Evolutionary conservation across 1,140 invertebrate species (phyloP), one percentile per base, ranked within the genome.

Genomic region (Drosophila sechellia): DNA sequence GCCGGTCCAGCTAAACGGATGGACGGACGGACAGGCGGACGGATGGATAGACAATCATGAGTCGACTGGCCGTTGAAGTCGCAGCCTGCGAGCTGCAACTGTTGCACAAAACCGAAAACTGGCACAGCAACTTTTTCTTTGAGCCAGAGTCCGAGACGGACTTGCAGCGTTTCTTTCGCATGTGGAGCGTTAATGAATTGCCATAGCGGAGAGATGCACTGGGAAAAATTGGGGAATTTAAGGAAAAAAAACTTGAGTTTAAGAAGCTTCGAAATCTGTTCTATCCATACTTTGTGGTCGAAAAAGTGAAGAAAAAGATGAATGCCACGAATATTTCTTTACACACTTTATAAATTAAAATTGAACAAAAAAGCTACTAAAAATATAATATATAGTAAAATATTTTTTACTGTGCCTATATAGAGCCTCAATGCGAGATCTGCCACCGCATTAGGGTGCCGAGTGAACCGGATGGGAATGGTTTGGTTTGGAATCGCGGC

Each of bases 101-200:
- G 59, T 81, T 77, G 79, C 54, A 77, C 58, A 79, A 77, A 87
- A 69, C 76, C 61, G 46, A 63, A 80, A 89, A 90, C 84, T 89
- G 84, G 84, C 80, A 90, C 84, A 90, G 85, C 85, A 90, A 89
- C 84, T 89, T 89, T 89, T 89, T 89, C 85, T 89, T 83, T 77
- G 49, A 77, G 68, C 54, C 66, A 46, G 66, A 69, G 66, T 34
- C 66, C 42, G 64, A 70, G 66, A 70, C 68, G 68, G 68, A 71
- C 68, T 70, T 71, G 68, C 65, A 69, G 65, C 37, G 69, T 54
- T 56, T 77, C 72, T 61, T 58, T 81, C 63, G 53, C 86, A 79
- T 83, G 76, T 87, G 72, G 79, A 80, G 85, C 85, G 85, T 90
- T 89, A 89, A 84, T 89, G 85, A 89, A 89, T 84, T 74, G 80